Base-by-base conservation (phyloP, 2,888 invertebrate genomes). In the Meteorus cinctellus region DNA sequence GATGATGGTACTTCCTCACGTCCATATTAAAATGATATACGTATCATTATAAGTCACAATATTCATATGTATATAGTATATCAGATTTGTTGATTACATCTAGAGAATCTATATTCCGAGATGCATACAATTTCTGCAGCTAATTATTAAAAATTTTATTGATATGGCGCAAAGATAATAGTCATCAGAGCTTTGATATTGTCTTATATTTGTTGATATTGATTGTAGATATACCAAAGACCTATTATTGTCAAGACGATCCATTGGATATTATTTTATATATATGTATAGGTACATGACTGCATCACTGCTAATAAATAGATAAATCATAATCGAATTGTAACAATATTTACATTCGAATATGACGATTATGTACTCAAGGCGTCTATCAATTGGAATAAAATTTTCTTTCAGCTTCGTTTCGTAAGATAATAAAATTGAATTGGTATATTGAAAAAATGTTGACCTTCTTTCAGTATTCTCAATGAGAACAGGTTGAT, bases 1-100 rank as follows among this genome's bases (percentile, higher is more conserved):
- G 63, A 63, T 63, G 14, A 31, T 14, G 41, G 31, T 59, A 10
- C 27, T 70, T 77, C 75, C 65, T 77, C 75, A 76, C 75, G 76
- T 79, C 77, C 78, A 75, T 70, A 79, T 78, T 75, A 77, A 80
- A 81, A 80, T 81, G 80, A 81, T 80, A 80, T 81, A 80, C 71
- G 81, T 81, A 81, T 78, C 79, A 8, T 68, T 51, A 24, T 24
- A 51, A n/a, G 59, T 68, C n/a, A 63, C 67, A 6, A 68, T 62
- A 41, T 24, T 62, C 34, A 29, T 45, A 76, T 77, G 60, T 63
- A 63, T 41, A 71, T 66, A 34, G 66, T 72, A 77, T 65, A 70
- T 62, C 16, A 62, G 72, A 63, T 72, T 59, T 72, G 55, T 75
- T 34, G 34, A 62, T 62, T 66, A 68, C 16, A 66, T 72, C 67